Evolutionary conservation across 2,113 vertebrate species (phyloP), one percentile per base, ranked within the genome.

Genomic region (Myotis davidii): DNA sequence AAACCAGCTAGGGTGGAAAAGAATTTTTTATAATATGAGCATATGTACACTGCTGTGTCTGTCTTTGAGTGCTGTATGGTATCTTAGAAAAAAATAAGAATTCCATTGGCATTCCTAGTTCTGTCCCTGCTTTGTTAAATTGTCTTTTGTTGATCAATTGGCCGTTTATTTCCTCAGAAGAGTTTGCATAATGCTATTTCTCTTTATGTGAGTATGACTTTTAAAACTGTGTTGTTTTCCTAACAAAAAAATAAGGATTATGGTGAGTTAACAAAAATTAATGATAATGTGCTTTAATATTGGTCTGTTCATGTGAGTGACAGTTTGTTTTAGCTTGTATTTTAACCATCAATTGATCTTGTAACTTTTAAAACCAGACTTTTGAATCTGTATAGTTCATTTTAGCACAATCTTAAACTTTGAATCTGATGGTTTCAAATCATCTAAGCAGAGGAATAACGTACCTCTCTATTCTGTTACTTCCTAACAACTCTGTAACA

Each of bases 371-470:
- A 87, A 94, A 50, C 32, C 39, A 76, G 65, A 72, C 72, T 85
- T 79, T 76, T 93, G 85, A 91, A 50, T 88, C 37, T 90, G 7
- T 37, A 17, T 23, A 87, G 6, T 79, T 93, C 69, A 56, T 88
- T 94, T 95, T 42, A 85, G 56, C 70, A 96, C 94, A 91, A 79
- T 65, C 37, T 87, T 67, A 84, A 92, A 83, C 84, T 69, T 50
- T 27, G 64, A 56, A 74, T 45, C 18, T 64, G 37, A 88, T 92
- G 34, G 34, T 82, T 95, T 89, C 54, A 93, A 93, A 29, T 54
- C 29, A 96, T 64, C 89, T 77, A 83, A 93, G 69, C 64, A 88
- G 29, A 48, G 72, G 25, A 82, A 74, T 70, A 96, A 18, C 37
- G 29, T 14, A 72, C n/a, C 42, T 94, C 23, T 89, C 56, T 92